Evolutionary conservation across 2,888 invertebrate genomes (phyloP).

Genomic region (Leuctra nigra): DNA sequence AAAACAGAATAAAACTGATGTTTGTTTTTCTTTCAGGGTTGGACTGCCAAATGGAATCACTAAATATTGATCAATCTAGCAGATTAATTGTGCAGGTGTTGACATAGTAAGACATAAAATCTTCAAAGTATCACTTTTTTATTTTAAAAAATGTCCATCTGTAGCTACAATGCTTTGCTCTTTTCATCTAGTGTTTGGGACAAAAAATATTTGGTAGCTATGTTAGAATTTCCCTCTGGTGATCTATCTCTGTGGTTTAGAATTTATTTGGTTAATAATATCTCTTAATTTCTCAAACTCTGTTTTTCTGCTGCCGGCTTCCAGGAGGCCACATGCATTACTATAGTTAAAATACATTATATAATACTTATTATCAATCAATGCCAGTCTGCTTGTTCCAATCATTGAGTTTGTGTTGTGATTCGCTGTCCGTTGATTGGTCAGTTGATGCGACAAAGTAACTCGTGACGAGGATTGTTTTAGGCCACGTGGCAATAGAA

Average conservation of each 20-base stretch:
- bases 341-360: conserved; percentile 23
- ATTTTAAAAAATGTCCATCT: conserved; percentile 27
- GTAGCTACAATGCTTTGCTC: conserved; percentile 27
- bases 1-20: conserved; percentile 4
- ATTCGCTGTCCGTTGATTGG: conserved; percentile 9
- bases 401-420: conserved; percentile 24
- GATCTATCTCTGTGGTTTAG: conserved; percentile 24
- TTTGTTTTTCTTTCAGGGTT: conserved; percentile 25
- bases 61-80: conserved; percentile 24
- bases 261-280: conserved; percentile 25
- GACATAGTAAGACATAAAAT: conserved; percentile 24
- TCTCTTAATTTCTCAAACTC: conserved; percentile 17
- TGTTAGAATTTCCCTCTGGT: conserved; percentile 26
- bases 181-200: conserved; percentile 27
- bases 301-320: conserved; percentile 26
- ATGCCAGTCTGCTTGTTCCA: conserved; percentile 25
- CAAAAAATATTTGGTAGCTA: conserved; percentile 27
- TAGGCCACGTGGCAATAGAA: conserved; percentile 18
- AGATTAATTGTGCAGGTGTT: conserved; percentile 25
- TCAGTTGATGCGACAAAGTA: conserved; percentile 9
- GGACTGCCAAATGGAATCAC: conserved; percentile 29
- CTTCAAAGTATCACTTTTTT: conserved; percentile 26
- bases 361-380: conserved; percentile 19
- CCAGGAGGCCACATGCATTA: conserved; percentile 18
- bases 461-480: conserved; percentile 21